Conservation (phyloP, 2,797 vertebrate genomes). For the Siniperca scherzeri region DNA sequence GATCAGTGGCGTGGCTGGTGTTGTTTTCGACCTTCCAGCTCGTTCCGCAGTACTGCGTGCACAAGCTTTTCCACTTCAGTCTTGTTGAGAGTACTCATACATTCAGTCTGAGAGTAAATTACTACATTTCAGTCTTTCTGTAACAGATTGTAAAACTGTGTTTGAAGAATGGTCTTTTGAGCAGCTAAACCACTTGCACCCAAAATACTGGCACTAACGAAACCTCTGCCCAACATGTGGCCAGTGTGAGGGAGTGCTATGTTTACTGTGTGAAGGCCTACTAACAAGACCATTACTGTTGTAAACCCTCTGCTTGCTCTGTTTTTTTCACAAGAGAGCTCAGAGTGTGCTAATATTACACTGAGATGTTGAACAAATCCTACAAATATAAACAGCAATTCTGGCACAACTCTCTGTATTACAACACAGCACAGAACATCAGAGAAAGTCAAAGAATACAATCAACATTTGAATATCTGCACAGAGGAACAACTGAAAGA, state of each 20-base stretch:
- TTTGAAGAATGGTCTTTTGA: neutral
- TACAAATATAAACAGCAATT: constrained; percentile 26
- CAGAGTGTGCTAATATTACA: constrained; percentile 31
- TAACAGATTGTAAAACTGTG: constrained; percentile 23
- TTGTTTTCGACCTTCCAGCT: constrained; percentile 6
- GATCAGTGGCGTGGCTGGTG: constrained; percentile 27
- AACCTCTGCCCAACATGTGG: constrained; percentile 34
- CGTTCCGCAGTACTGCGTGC: constrained; percentile 10
- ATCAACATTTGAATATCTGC: constrained; percentile 3
- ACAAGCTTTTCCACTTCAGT: constrained; percentile 23
- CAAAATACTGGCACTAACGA: constrained; percentile 38
- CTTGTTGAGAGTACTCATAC: constrained; percentile 25
- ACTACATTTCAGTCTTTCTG: constrained; percentile 1
- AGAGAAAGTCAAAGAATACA: constrained; percentile 25
- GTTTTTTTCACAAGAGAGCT: neutral
- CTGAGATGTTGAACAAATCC: constrained; percentile 23
- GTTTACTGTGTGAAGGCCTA: neutral
- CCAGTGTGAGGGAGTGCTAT: constrained; percentile 9
- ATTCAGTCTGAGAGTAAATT: constrained; percentile 23
- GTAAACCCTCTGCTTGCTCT: constrained; percentile 27
- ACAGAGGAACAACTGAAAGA: neutral
- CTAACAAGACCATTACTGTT: constrained; percentile 12
- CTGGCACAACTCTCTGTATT: constrained; percentile 9
- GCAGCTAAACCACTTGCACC: neutral
- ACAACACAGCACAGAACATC: constrained; percentile 6